Conservation (phyloP, 2,888 invertebrate genomes). For the Agriopis leucophaearia region DNA sequence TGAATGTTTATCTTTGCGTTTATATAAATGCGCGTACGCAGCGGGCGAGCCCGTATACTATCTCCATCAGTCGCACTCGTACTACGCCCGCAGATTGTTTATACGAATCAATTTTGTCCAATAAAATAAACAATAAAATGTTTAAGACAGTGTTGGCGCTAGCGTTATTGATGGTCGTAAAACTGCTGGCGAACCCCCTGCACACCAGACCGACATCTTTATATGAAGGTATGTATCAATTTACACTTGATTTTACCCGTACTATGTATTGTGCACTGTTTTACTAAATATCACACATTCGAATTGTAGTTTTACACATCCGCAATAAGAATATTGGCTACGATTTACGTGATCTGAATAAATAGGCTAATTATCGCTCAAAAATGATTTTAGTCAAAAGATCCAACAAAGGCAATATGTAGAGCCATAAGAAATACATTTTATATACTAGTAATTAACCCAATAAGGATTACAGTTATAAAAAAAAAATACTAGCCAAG, state of each 20-base stretch:
- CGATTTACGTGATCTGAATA: no score
- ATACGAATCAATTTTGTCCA: conserved; percentile 29
- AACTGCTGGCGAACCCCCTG: conserved; percentile 54
- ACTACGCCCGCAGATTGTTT: conserved; percentile 40
- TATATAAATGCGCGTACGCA: conserved; percentile 59
- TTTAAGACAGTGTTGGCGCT: conserved; percentile 59
- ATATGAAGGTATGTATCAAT: conserved; percentile 52
- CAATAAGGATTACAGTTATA: no score
- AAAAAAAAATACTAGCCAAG: no score
- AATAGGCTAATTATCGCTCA: no score
- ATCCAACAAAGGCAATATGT: no score
- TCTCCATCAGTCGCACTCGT: conserved; percentile 44
- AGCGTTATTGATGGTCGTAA: conserved; percentile 55
- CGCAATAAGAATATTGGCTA: no score
- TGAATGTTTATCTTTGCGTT: conserved; percentile 60
- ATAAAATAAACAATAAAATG: conserved; percentile 49
- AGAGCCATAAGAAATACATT: no score
- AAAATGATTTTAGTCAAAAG: no score
- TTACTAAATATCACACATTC: background rate
- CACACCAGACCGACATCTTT: conserved; percentile 37
- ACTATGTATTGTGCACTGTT: background rate
- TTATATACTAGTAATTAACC: no score
- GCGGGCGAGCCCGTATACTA: conserved; percentile 49
- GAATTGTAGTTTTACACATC: background rate
- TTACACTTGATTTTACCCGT: no score